A percentile compares a stretch with the other conserved stretches of the same genome.
These are phyloP conservation scores for Vultur gryphus DNA, from an alignment of 2,797 vertebrate species.

Conservation along the genomic window DNA sequence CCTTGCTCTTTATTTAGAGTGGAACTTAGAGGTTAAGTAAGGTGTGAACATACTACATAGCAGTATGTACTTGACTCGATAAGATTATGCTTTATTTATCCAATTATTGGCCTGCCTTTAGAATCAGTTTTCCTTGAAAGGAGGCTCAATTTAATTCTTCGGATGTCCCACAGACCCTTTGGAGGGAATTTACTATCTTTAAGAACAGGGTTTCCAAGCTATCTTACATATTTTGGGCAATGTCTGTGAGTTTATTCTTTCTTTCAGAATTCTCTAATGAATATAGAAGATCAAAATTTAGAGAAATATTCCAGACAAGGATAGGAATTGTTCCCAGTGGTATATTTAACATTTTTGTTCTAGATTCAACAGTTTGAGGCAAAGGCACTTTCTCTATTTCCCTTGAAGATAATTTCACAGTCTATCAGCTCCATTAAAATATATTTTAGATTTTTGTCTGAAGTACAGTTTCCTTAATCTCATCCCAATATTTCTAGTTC, in stretches of 20 bases:
- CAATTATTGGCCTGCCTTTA: neutral
- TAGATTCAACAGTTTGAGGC: slow-evolving; percentile 31
- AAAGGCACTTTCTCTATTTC: neutral
- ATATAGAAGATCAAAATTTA: neutral
- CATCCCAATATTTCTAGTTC: neutral
- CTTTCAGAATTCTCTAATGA: slow-evolving; percentile 14
- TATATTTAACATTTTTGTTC: slow-evolving; percentile 7
- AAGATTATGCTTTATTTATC: neutral
- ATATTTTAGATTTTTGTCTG: neutral
- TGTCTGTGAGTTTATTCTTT: neutral
- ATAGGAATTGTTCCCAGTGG: slow-evolving; percentile 15
- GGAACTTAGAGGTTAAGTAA: neutral
- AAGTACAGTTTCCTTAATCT: neutral
- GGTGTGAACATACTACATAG: neutral
- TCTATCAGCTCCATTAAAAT: neutral
- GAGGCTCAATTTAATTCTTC: neutral
- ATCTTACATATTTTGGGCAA: neutral
- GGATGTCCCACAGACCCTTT: neutral
- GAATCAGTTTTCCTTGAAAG: neutral
- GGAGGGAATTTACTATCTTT: neutral
- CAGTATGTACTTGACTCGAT: neutral
- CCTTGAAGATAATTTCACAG: neutral
- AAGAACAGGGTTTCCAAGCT: neutral
- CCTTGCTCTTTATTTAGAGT: neutral
- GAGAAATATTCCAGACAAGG: neutral